Base-by-base conservation (phyloP, 2,888 invertebrate genomes). In the Drosophila picticornis region DNA sequence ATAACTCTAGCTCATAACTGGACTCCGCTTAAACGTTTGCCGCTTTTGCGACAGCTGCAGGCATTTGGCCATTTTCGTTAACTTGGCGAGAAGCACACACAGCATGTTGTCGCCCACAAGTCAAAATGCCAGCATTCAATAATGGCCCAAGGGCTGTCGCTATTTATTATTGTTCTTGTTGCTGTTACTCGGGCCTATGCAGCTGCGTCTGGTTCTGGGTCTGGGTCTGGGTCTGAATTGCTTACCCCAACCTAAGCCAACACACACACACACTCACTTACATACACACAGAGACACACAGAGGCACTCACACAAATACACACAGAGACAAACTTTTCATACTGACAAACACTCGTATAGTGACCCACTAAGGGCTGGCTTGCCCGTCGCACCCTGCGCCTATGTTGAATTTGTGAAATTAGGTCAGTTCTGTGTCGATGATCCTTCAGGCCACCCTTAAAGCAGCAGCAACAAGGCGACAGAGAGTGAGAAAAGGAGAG, bases 381-480 rank as follows among this genome's bases (percentile, higher is more conserved):
- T 63, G 55, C 72, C 75, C 77, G 68, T 75, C 56, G 75, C 64
- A 69, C 69, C 78, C 75, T 83, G 76, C 84, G 92, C 91, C 91
- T 90, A 91, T 90, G 88, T 88, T 91, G 86, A 91, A 90, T 86
- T 91, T 83, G 81, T 82, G 88, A 93, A 93, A 93, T 92, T 93
- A 93, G 93, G 93, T 93, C 93, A 93, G 91, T 92, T 91, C 88
- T 92, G 92, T 93, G 93, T 93, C 93, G 93, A 93, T 93, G 93
- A 93, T 93, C 92, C 92, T 92, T 93, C 92, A 84, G 80, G 82
- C 84, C 87, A 78, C 80, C 83, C 84, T 77, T 67, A 77, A 68
- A 63, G 53, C 56, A 61, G 53, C 72, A 77, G 60, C 80, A 76
- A 74, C 77, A 77, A 50, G 13, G 16, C 29, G 4, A 25, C 55